A percentile compares a stretch with the other conserved stretches of the same genome.
Conservation (phyloP, 2,888 invertebrate genomes). For the Agrochola macilenta region DNA sequence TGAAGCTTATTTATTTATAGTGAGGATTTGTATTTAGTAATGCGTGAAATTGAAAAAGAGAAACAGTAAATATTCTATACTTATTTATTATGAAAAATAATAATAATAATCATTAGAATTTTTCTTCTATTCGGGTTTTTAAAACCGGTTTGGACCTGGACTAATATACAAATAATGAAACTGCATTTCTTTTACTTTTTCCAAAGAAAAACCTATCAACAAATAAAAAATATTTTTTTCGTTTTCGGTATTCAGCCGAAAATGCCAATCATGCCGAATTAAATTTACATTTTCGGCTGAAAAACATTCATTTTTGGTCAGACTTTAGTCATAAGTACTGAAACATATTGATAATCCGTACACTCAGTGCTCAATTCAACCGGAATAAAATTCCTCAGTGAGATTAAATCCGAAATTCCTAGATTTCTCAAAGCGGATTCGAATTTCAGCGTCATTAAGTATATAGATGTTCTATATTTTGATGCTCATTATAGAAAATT, state of each 20-base stretch:
- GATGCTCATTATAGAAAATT: no score
- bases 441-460: not conserved
- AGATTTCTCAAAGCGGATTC: not conserved
- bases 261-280: not conserved
- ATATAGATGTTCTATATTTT: no score
- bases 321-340: not conserved
- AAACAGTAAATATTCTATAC: not conserved
- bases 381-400: conserved; percentile 4
- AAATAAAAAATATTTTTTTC: no score
- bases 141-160: no score
- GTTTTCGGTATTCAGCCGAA: not conserved
- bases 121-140: no score
- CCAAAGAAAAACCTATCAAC: no score
- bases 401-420: conserved; percentile 9
- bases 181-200: no score
- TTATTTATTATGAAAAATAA: no score
- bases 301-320: not conserved
- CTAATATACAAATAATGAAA: no score
- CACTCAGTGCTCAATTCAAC: not conserved
- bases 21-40: no score
- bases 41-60: no score
- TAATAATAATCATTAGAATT: no score
- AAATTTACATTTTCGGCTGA: not conserved
- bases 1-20: not conserved
- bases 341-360: not conserved